phyloP scores from a whole-genome alignment of 2,888 invertebrate genomes.

The Lepidonotus clava region DNA sequence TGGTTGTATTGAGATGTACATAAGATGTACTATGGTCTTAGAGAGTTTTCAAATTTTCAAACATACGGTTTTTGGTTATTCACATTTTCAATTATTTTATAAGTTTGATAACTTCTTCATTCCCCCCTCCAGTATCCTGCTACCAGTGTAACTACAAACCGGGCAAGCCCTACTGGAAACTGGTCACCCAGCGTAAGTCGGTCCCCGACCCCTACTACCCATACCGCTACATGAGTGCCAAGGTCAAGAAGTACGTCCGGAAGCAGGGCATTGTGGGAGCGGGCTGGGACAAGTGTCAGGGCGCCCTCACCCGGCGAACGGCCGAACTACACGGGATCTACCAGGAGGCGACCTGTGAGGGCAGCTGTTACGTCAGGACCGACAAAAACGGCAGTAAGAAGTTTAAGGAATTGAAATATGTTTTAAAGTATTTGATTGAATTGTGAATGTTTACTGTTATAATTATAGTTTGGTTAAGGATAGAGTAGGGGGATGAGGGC shows the following conservation, averaged over 20 bases:
- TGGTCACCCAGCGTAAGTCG: neutral
- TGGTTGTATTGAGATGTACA: no score
- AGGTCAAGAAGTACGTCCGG: neutral
- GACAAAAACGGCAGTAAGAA: conserved; percentile 19
- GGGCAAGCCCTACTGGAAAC: neutral
- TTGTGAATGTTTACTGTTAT: no score
- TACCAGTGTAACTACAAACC: conserved; percentile 49
- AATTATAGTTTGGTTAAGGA: no score
- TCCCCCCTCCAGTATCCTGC: conserved; percentile 29
- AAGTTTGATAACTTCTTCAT: no score
- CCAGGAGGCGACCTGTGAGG: conserved; percentile 34
- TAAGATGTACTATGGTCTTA: no score
- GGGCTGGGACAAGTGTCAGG: conserved; percentile 50
- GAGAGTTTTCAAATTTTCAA: no score
- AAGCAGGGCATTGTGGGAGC: neutral
- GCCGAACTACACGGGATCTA: conserved; percentile 4
- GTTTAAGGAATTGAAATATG: no score
- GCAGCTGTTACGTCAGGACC: conserved; percentile 28
- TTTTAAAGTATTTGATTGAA: no score
- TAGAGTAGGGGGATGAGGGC: no score
- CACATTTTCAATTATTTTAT: no score
- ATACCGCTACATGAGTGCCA: conserved; percentile 13
- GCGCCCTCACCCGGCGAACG: neutral
- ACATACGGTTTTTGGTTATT: no score
- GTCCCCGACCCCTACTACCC: conserved; percentile 48